phyloP scores from a whole-genome alignment of 2,113 vertebrate genomes.

The Toxotes chatareus region DNA sequence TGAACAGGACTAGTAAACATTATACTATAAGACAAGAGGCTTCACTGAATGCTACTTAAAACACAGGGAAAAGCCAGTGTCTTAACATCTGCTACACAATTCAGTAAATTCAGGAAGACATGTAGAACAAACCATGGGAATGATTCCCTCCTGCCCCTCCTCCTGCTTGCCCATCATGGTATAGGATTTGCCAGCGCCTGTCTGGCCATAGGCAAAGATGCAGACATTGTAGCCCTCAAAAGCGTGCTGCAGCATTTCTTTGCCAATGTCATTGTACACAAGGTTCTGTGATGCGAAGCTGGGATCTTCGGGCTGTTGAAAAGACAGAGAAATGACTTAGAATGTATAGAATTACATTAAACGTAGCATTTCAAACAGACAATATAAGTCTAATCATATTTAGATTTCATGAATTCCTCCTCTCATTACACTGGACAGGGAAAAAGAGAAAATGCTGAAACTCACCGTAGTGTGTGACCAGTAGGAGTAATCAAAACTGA shows the following conservation, averaged over 20 bases:
- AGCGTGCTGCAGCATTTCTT: conserved; percentile 97
- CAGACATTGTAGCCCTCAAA: conserved; percentile 99
- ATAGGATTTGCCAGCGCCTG: conserved; percentile 97
- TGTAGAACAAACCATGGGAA: conserved; percentile 91
- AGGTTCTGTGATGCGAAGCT: conserved; percentile 94
- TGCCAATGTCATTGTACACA: conserved; percentile 98
- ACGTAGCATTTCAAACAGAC: neutral
- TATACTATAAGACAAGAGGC: neutral
- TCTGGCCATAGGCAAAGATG: conserved; percentile 99
- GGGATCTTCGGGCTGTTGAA: conserved; percentile 91
- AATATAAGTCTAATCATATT: neutral
- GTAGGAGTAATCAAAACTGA: conserved; percentile 99
- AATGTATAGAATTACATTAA: conserved; percentile 1
- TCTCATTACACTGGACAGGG: neutral
- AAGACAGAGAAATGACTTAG: conserved; percentile 10
- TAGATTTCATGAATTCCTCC: neutral
- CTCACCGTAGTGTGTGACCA: conserved; percentile 98
- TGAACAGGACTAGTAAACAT: conserved; percentile 4
- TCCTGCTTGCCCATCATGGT: conserved; percentile 99
- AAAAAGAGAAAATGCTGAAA: conserved; percentile 1
- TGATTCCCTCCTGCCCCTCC: conserved; percentile 98
- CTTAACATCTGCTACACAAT: neutral
- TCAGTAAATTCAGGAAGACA: neutral
- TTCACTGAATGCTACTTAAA: neutral
- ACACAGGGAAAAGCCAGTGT: neutral